Conservation (phyloP, 2,797 vertebrate genomes). For the Arctocebus calabarensis region DNA sequence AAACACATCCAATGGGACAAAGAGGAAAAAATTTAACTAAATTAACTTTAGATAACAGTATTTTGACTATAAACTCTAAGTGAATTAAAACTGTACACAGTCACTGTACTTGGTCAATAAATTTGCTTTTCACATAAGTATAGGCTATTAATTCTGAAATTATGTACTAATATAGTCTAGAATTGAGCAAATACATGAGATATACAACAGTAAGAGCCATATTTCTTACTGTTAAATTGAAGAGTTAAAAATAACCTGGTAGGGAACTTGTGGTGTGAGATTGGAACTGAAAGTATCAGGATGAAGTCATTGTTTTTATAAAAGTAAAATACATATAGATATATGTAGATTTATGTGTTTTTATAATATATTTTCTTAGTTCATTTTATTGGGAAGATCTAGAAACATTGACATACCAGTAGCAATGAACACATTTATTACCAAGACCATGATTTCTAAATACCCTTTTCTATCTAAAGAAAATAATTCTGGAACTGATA, state of each 20-base stretch:
- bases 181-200: not conserved
- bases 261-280: not conserved
- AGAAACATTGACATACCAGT: not conserved
- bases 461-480: not conserved
- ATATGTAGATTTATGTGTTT: not conserved
- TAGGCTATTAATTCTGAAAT: not conserved
- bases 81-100: not conserved
- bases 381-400: not conserved
- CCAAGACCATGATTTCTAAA: not conserved
- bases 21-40: not conserved
- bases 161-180: not conserved
- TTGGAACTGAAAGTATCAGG: not conserved
- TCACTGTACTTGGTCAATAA: not conserved
- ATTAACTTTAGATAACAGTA: not conserved
- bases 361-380: not conserved
- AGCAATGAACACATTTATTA: not conserved
- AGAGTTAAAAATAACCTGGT: not conserved
- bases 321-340: not conserved
- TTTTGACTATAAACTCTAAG: not conserved
- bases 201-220: not conserved
- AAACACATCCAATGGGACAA: not conserved
- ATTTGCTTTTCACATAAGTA: not conserved
- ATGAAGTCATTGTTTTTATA: not conserved
- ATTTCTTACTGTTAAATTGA: not conserved
- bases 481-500: not conserved